Evolutionary conservation across 2,888 invertebrate species (phyloP), one percentile per base, ranked within the genome.

Genomic region (Limnephilus auricula): DNA sequence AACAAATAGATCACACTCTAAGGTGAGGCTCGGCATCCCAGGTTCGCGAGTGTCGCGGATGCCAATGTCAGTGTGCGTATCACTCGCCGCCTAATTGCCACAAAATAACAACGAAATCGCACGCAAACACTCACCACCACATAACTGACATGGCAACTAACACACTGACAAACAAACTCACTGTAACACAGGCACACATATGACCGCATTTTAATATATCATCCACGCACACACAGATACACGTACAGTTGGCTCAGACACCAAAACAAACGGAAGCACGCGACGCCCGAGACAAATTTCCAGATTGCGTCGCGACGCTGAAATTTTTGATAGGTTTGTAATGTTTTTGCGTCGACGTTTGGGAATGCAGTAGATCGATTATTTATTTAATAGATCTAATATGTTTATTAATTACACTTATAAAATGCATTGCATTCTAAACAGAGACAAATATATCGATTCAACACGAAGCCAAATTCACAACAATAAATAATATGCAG

Each of bases 61-160:
- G 90, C 93, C 93, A 92, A 91, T 92, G 93, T 93, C 92, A 88
- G 80, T 78, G 79, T 79, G 90, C 32, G 92, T 90, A 93, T 92
- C 93, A 92, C 91, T 92, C 91, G 89, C 79, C 90, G 93, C 93
- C 93, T 93, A 93, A 93, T 93, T 93, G 93, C 93, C 93, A 92
- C 91, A 93, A 93, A 92, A 92, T 86, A 85, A 92, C 90, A 91
- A 90, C 90, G 89, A 89, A 92, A 91, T 91, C 78, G 83, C 89
- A 83, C 83, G 89, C 82, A 89, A 32, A 83, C 89, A 78, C 83
- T 65, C 65, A 65, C 65, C 65, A 65, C 6, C 65, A 65, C 65
- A 89, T 32, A 80, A 89, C 45, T 82, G 79, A 79, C 79, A 90
- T 89, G 92, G 90, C 92, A 78, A 90, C 65, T n/a, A 65, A 65